These are phyloP conservation scores for Ceyx erithaca DNA, from an alignment of 2,797 vertebrate species.

Conservation along the genomic window DNA sequence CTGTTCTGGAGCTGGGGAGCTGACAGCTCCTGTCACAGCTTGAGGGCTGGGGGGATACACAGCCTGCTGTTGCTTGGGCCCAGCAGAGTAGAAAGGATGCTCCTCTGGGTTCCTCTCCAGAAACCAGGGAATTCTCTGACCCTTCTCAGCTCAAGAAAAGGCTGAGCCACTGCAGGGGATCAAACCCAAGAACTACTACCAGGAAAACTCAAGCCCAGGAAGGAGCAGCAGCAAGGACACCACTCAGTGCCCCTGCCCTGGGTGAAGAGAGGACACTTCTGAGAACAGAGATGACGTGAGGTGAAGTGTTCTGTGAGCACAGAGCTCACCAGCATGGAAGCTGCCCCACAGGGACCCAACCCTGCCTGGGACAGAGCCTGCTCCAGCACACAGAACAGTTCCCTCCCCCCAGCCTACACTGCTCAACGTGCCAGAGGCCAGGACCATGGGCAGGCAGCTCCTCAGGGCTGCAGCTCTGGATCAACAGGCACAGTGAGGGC, in stretches of 20 bases:
- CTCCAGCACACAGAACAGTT: not conserved
- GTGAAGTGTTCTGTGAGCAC: not conserved
- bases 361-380: not conserved
- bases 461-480: not conserved
- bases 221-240: not conserved
- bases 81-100: not conserved
- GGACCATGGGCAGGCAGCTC: not conserved
- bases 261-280: not conserved
- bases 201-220: not conserved
- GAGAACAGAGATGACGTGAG: not conserved
- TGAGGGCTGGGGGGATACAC: not conserved
- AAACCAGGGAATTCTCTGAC: not conserved
- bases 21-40: not conserved
- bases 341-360: not conserved
- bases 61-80: not conserved
- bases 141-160: not conserved
- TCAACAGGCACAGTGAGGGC: not conserved
- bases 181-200: not conserved
- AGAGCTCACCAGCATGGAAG: not conserved
- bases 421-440: not conserved
- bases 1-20: not conserved
- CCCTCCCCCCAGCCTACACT: not conserved
- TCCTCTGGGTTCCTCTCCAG: not conserved
- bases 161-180: not conserved
- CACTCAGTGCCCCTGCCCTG: accelerated